Evolutionary conservation across 2,888 invertebrate genomes (phyloP).

Genomic region (Drosophila atroscutellata): DNA sequence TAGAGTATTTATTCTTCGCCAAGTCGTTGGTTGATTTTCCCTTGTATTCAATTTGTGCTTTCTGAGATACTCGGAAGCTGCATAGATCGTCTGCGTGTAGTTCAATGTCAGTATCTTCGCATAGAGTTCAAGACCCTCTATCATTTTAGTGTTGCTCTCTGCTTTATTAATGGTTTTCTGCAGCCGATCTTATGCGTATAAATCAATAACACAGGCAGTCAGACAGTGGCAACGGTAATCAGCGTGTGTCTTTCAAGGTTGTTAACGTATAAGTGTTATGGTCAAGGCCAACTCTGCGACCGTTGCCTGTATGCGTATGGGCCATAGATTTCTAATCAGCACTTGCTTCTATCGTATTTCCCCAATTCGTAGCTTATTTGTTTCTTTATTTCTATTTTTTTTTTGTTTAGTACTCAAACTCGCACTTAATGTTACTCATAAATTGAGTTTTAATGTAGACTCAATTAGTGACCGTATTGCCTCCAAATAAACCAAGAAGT

Average conservation of each 20-base stretch:
- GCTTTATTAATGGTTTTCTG: conserved; percentile 59
- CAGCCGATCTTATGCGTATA: conserved; percentile 66
- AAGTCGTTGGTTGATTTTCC: not conserved
- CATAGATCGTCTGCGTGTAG: conserved; percentile 34
- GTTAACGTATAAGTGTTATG: conserved; percentile 74
- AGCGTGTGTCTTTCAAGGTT: conserved; percentile 75
- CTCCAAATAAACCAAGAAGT: conserved; percentile 35
- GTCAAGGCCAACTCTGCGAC: conserved; percentile 65
- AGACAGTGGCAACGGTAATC: conserved; percentile 65
- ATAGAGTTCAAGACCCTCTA: conserved; percentile 58
- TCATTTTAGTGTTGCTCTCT: conserved; percentile 23
- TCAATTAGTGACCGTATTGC: conserved; percentile 36
- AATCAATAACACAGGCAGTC: conserved; percentile 64
- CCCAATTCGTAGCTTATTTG: conserved; percentile 13
- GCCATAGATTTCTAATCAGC: conserved; percentile 70
- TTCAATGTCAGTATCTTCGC: conserved; percentile 66
- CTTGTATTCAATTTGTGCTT: not conserved
- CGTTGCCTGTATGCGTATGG: conserved; percentile 36
- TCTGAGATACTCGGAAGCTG: conserved; percentile 42
- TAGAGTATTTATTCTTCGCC: conserved; percentile 15
- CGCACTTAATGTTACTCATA: conserved; percentile 47
- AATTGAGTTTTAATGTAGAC: conserved; percentile 75
- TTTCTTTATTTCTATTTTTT: conserved; percentile 13
- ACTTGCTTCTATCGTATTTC: conserved; percentile 35
- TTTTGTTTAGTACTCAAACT: conserved; percentile 5